A percentile compares a stretch with the other conserved stretches of the same genome.
phyloP scores from a whole-genome alignment of 2,888 invertebrate genomes.

The Torymus tubicola region DNA sequence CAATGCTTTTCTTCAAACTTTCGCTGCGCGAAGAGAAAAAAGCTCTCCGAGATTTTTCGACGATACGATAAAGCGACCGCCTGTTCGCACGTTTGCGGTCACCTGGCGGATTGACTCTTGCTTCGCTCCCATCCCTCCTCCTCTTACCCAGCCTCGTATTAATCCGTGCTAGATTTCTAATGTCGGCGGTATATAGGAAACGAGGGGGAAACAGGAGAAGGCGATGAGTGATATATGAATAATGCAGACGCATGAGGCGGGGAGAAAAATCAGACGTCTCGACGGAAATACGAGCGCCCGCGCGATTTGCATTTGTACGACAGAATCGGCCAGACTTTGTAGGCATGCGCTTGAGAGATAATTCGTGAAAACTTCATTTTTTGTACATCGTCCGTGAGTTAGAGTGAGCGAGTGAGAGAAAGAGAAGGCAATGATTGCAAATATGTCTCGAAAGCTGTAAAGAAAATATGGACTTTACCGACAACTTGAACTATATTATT shows the following conservation, averaged over 20 bases:
- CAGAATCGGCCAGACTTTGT: background rate
- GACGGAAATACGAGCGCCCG: constrained; percentile 8
- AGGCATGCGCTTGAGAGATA: background rate
- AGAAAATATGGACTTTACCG: background rate
- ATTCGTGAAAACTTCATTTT: constrained; percentile 25
- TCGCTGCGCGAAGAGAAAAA: background rate
- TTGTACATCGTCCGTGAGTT: too few species aligned
- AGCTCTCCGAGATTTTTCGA: constrained; percentile 11
- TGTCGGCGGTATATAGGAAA: background rate
- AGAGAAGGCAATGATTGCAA: background rate
- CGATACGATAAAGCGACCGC: background rate
- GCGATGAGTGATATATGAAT: constrained; percentile 26
- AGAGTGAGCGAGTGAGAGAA: too few species aligned
- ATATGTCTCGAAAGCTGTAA: background rate
- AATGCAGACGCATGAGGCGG: constrained; percentile 10
- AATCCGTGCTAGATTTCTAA: constrained; percentile 6
- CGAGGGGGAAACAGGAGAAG: background rate
- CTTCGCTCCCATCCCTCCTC: too few species aligned
- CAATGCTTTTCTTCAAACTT: background rate
- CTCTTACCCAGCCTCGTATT: background rate
- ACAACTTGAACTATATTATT: constrained; percentile 14
- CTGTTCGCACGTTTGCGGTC: background rate
- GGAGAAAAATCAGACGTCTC: constrained; percentile 7
- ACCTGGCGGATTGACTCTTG: constrained; percentile 1
- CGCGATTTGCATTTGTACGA: constrained; percentile 29